These are phyloP conservation scores for Heliocidaris erythrogramma DNA, from an alignment of 35 echinoderm and acorn worm species.

Conservation along the genomic window DNA sequence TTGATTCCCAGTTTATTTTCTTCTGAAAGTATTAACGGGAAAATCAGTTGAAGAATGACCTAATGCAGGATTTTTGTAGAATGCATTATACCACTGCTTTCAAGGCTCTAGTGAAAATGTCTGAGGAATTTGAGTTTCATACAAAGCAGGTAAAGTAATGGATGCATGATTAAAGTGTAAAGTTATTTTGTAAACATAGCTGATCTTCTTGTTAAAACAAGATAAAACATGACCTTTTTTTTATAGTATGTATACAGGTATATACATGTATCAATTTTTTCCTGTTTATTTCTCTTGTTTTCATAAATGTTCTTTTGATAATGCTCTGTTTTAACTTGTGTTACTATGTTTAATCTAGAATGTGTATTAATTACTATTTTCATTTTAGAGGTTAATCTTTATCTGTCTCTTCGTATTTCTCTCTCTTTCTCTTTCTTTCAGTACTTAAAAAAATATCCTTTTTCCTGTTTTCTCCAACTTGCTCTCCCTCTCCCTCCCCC, in stretches of 20 bases:
- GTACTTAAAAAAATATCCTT: too few species aligned
- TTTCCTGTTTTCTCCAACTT: too few species aligned
- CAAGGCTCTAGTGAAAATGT: not conserved
- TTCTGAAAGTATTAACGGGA: too few species aligned
- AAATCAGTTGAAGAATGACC: not conserved
- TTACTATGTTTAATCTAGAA: too few species aligned
- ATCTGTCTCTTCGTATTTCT: not conserved
- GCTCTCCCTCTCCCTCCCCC: not conserved
- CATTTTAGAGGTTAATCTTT: too few species aligned
- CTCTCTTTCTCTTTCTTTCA: not conserved
- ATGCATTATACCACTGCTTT: not conserved
- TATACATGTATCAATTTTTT: not conserved
- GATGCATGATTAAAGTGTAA: not conserved
- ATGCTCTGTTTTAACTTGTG: too few species aligned
- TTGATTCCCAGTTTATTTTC: too few species aligned
- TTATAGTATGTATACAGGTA: not conserved
- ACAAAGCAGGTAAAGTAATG: slow-evolving; percentile 2
- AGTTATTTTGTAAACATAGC: not conserved
- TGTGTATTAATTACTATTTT: too few species aligned
- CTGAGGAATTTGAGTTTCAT: slow-evolving; percentile 20
- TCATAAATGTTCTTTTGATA: too few species aligned
- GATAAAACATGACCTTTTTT: not conserved
- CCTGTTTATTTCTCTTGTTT: too few species aligned
- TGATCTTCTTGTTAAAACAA: not conserved
- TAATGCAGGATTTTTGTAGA: not conserved